Conservation (phyloP, 2,797 vertebrate genomes). For the Muscicapa comitata region DNA sequence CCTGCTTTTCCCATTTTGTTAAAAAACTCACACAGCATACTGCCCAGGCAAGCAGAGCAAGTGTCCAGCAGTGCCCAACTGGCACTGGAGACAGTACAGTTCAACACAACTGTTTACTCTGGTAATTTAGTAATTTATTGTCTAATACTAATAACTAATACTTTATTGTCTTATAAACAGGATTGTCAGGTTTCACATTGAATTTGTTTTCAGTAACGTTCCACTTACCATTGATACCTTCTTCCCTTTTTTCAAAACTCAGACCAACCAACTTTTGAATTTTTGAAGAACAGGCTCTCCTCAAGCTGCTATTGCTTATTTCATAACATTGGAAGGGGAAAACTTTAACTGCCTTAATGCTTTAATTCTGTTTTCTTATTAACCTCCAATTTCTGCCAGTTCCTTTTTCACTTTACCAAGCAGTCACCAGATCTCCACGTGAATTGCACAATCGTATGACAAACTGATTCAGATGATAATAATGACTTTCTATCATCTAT, state of each 20-base stretch:
- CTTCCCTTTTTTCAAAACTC: background rate
- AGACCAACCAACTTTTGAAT: background rate
- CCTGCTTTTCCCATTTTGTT: background rate
- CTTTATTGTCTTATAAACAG: background rate
- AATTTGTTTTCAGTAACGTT: background rate
- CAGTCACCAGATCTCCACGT: background rate
- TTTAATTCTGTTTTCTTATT: background rate
- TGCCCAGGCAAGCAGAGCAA: background rate
- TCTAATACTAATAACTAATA: background rate
- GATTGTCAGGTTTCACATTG: background rate
- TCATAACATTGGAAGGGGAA: background rate
- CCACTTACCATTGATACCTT: background rate
- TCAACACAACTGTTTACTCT: background rate
- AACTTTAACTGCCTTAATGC: background rate
- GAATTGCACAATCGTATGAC: background rate
- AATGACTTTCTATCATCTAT: background rate
- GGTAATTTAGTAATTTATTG: too few species aligned
- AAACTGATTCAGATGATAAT: background rate
- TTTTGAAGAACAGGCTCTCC: background rate
- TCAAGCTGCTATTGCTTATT: background rate
- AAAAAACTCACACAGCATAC: background rate
- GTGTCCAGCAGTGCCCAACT: background rate
- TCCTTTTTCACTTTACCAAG: slow-evolving; percentile 7
- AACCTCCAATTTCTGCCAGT: background rate
- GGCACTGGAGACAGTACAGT: background rate